These are phyloP conservation scores for Ormyrus nitidulus DNA, from an alignment of 2,888 invertebrate genomes.

Conservation along the genomic window DNA sequence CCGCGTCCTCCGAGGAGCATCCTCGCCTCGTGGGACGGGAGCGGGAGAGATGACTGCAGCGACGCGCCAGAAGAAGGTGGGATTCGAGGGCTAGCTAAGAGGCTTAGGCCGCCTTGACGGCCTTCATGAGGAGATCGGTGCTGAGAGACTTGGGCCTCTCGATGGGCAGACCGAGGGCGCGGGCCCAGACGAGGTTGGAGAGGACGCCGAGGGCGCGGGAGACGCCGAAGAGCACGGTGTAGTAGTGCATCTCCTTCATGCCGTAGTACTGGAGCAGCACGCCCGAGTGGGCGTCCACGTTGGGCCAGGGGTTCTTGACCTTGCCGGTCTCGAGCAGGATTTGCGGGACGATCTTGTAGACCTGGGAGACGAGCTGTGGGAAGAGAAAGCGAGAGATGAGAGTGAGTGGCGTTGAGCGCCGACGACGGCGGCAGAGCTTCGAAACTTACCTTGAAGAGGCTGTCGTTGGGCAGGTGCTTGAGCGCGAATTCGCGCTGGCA, in stretches of 20 bases:
- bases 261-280: constrained; percentile 85
- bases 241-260: constrained; percentile 92
- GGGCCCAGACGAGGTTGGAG: constrained; percentile 88
- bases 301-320: constrained; percentile 99
- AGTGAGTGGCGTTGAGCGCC: not conserved
- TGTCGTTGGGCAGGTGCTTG: constrained; percentile 94
- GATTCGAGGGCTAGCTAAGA: too few relatives aligned
- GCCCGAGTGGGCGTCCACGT: constrained; percentile 98
- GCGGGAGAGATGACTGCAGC: too few relatives aligned
- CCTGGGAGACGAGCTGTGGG: constrained; percentile 85
- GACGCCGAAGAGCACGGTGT: constrained; percentile 93
- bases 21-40: too few relatives aligned
- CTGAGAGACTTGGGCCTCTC: constrained; percentile 89
- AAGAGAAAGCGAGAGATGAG: too few relatives aligned
- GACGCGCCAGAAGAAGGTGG: too few relatives aligned
- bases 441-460: constrained; percentile 84
- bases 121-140: constrained; percentile 73
- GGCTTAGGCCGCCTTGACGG: constrained; percentile 64
- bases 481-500: constrained; percentile 96
- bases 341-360: constrained; percentile 95
- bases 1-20: too few relatives aligned
- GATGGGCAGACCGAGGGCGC: constrained; percentile 88
- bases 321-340: constrained; percentile 95
- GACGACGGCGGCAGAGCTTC: not conserved
- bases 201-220: constrained; percentile 90